Conservation (phyloP, 2,797 vertebrate species). For the Rhincodon typus region DNA sequence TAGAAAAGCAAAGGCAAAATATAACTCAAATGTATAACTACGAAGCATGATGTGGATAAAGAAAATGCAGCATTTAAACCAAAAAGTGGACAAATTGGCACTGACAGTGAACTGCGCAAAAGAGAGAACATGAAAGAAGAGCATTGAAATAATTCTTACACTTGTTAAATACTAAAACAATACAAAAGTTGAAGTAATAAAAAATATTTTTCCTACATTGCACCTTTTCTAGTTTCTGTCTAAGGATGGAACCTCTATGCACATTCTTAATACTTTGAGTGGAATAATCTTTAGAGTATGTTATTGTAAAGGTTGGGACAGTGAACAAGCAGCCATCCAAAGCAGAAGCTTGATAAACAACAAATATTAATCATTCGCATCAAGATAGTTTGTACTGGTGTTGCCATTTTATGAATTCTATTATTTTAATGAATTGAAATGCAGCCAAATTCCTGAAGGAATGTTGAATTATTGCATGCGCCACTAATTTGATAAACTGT, state of each 20-base stretch:
- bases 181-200: background rate
- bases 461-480: background rate
- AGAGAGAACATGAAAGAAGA: background rate
- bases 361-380: conserved; percentile 1
- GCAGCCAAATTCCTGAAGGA: background rate
- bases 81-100: background rate
- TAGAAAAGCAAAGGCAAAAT: background rate
- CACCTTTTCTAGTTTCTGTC: background rate
- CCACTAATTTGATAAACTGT: background rate
- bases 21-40: background rate
- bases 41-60: background rate
- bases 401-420: background rate
- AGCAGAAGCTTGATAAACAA: conserved; percentile 21
- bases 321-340: conserved; percentile 12
- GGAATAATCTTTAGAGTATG: background rate
- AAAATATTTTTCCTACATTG: background rate
- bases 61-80: background rate
- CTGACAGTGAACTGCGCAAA: background rate
- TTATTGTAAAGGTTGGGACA: background rate
- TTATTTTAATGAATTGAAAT: conserved; percentile 27
- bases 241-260: background rate
- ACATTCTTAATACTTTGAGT: background rate
- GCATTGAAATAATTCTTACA: background rate
- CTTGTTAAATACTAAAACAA: background rate
- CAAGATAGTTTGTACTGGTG: background rate